Conservation (phyloP, 2,888 invertebrate genomes). For the Trachelus tabidus region DNA sequence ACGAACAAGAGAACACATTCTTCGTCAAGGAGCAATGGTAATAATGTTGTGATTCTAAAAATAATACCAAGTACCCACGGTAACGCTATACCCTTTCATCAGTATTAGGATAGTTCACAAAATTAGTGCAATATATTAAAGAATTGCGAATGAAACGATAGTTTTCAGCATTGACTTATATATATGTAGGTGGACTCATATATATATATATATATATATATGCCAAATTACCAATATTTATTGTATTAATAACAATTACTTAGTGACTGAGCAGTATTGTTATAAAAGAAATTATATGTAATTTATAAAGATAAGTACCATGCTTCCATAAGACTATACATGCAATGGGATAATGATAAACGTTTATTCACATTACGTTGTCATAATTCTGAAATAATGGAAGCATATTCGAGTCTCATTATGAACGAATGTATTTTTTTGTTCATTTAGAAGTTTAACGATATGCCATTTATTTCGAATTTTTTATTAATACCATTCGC, state of each 20-base stretch:
- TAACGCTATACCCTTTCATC: neutral
- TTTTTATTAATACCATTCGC: neutral
- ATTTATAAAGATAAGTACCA: constrained; percentile 36
- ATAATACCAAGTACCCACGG: neutral
- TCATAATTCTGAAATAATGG: neutral
- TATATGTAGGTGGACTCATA: neutral
- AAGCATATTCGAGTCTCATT: neutral
- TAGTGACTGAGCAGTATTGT: constrained; percentile 49
- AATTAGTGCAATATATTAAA: neutral
- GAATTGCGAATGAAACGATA: neutral
- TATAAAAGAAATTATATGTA: constrained; percentile 28
- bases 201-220: constrained; percentile 23
- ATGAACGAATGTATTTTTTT: neutral
- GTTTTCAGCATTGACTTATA: constrained; percentile 4
- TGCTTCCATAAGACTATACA: constrained; percentile 41
- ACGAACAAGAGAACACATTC: neutral
- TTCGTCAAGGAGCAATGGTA: neutral
- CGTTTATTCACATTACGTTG: neutral
- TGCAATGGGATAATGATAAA: constrained; percentile 29
- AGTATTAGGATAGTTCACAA: neutral
- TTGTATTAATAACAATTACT: constrained; percentile 34
- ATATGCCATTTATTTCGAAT: neutral
- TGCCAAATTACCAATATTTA: constrained; percentile 50
- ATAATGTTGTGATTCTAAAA: neutral
- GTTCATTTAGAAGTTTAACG: neutral